Percentiles rank a stretch among this genome's conserved stretches.
Evolutionary conservation across 2,113 vertebrate genomes (phyloP).

Genomic region (Enhydra lutris): DNA sequence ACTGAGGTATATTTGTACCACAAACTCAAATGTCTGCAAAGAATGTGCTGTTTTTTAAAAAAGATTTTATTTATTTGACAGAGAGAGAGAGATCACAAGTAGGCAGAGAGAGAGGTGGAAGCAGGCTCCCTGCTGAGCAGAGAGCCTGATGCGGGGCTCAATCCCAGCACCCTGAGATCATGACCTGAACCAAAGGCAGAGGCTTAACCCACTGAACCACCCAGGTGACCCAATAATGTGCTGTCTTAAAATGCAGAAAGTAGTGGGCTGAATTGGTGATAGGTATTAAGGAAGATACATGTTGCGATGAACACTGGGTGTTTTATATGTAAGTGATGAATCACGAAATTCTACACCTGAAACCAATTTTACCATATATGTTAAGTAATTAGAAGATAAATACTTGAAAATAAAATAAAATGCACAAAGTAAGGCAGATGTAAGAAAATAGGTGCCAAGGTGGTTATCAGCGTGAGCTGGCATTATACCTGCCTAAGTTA

Average conservation of each 20-base stretch:
- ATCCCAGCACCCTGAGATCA: too few species aligned
- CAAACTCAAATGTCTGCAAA: neutral
- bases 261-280: neutral
- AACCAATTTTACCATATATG: neutral
- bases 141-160: too few species aligned
- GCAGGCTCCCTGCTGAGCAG: too few species aligned
- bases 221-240: neutral
- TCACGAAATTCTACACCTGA: neutral
- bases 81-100: too few species aligned
- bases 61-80: too few species aligned
- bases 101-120: too few species aligned
- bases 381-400: neutral
- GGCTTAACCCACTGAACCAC: too few species aligned
- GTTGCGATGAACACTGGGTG: neutral
- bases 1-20: neutral
- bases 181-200: too few species aligned
- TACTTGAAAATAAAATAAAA: neutral
- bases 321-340: neutral
- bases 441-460: neutral
- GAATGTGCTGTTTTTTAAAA: neutral
- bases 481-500: neutral
- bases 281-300: neutral
- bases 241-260: conserved; percentile 18
- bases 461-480: neutral
- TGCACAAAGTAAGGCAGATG: neutral